Evolutionary conservation across 2,888 invertebrate genomes (phyloP).

Genomic region (Oxyteleia sp.): DNA sequence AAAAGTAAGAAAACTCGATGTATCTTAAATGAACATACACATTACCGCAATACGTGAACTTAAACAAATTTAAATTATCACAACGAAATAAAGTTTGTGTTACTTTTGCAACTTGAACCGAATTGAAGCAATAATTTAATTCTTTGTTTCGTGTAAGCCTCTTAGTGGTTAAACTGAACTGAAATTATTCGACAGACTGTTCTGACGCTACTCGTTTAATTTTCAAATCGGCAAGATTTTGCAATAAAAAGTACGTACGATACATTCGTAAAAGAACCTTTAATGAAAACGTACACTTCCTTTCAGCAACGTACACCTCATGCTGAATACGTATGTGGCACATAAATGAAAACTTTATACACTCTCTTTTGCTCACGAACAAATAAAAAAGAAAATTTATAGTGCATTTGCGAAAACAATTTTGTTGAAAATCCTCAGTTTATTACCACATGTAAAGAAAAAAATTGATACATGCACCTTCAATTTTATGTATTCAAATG

Average conservation of each 20-base stretch:
- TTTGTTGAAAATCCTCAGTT: constrained; percentile 23
- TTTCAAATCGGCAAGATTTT: constrained; percentile 4
- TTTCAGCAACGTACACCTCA: constrained; percentile 59
- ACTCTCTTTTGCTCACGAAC: constrained; percentile 41
- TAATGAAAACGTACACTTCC: constrained; percentile 51
- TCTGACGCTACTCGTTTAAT: too few relatives aligned
- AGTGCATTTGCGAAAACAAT: constrained; percentile 44
- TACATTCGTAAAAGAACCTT: constrained; percentile 55
- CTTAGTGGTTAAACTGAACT: too few relatives aligned
- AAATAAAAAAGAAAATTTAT: constrained; percentile 35
- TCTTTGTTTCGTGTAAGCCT: too few relatives aligned
- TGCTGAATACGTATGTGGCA: constrained; percentile 63
- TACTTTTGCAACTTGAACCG: too few relatives aligned
- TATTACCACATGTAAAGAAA: constrained; percentile 17
- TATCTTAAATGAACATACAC: constrained; percentile 13
- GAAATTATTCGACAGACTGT: too few relatives aligned
- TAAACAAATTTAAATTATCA: too few relatives aligned
- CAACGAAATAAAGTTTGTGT: too few relatives aligned
- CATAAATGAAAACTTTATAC: constrained; percentile 56
- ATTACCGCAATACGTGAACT: too few relatives aligned
- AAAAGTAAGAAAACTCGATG: constrained; percentile 1
- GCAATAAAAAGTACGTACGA: constrained; percentile 9
- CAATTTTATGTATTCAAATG: not conserved
- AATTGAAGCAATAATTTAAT: too few relatives aligned
- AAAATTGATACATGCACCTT: constrained; percentile 29